These are phyloP conservation scores for Rugalucina vietnamica DNA, from an alignment of 2,888 invertebrate species.

Conservation along the genomic window DNA sequence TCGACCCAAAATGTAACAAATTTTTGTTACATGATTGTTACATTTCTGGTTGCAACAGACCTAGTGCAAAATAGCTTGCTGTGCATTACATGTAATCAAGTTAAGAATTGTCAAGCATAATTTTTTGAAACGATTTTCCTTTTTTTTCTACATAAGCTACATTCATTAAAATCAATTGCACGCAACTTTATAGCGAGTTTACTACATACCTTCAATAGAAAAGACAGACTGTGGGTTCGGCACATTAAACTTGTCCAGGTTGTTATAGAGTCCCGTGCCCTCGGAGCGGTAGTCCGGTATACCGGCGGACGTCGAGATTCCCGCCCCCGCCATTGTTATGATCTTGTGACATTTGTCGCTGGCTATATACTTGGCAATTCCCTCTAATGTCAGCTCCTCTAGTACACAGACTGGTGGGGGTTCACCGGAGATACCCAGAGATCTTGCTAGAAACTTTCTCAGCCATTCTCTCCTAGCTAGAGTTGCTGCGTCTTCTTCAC, in stretches of 20 bases:
- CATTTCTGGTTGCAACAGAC: too few species aligned
- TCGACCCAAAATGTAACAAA: too few species aligned
- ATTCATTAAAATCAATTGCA: too few species aligned
- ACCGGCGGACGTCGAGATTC: slow-evolving; percentile 97
- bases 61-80: too few species aligned
- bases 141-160: too few species aligned
- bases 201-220: too few species aligned
- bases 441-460: slow-evolving; percentile 43
- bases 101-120: too few species aligned
- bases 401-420: slow-evolving; percentile 86
- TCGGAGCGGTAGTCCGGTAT: slow-evolving; percentile 98
- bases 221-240: slow-evolving; percentile 97
- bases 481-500: too few species aligned
- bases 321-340: slow-evolving; percentile 97
- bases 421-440: slow-evolving; percentile 72
- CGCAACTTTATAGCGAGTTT: too few species aligned
- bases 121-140: too few species aligned
- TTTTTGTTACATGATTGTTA: too few species aligned
- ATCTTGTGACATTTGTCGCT: slow-evolving; percentile 91
- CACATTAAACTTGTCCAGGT: slow-evolving; percentile 94
- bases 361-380: slow-evolving; percentile 91
- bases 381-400: slow-evolving; percentile 89
- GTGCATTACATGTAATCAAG: too few species aligned
- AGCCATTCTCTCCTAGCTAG: slow-evolving; percentile 54
- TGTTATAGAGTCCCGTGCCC: slow-evolving; percentile 95